A percentile compares a stretch with the other conserved stretches of the same genome.
Conservation (phyloP, 2,797 vertebrate species). For the Poeciliopsis presidionis region DNA sequence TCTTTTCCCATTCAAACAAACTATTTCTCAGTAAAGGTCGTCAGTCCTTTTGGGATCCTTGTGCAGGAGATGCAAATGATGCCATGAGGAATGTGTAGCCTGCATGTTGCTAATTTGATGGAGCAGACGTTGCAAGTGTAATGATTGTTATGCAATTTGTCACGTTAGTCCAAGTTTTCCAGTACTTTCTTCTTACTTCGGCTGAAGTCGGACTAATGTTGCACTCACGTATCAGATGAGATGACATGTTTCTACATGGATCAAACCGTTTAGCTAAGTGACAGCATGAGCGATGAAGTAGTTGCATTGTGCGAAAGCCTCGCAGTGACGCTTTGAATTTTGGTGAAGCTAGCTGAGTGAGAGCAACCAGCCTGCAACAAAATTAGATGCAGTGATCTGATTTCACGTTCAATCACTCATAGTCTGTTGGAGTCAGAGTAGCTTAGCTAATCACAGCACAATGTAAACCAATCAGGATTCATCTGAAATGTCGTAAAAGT, state of each 20-base stretch:
- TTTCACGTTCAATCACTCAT: conserved; percentile 19
- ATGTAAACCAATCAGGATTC: conserved; percentile 10
- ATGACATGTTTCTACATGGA: conserved; percentile 14
- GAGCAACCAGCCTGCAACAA: conserved; percentile 6
- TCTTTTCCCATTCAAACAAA: not conserved
- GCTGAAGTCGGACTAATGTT: not conserved
- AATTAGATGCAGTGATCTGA: conserved; percentile 10
- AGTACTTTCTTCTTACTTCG: not conserved
- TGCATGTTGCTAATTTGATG: not conserved
- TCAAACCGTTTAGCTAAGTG: conserved; percentile 4
- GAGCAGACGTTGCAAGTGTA: not conserved
- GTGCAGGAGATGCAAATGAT: not conserved
- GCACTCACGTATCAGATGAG: not conserved
- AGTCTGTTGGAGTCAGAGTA: not conserved
- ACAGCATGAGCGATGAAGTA: conserved; percentile 16
- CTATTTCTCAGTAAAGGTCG: not conserved
- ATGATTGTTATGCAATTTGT: not conserved
- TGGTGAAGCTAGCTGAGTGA: not conserved
- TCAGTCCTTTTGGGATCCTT: not conserved
- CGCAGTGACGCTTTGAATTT: not conserved
- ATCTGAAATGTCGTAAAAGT: not conserved
- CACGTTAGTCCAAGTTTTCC: not conserved
- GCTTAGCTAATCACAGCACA: conserved; percentile 5
- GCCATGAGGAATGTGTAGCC: not conserved
- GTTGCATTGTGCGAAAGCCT: not conserved